Conservation (phyloP, 2,113 vertebrate species). For the Eulemur macaco region DNA sequence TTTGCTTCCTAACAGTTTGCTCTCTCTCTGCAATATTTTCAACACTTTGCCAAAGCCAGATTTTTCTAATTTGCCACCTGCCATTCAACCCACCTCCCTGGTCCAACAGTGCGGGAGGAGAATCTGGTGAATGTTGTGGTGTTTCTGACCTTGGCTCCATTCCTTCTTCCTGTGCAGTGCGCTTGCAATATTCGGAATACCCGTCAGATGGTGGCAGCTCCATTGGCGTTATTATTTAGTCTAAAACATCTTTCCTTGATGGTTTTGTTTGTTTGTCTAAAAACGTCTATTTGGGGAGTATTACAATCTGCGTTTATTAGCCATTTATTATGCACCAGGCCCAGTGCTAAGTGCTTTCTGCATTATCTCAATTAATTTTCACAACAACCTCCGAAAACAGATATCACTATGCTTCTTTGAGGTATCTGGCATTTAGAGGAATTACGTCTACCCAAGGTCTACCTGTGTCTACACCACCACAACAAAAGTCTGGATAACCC, state of each 20-base stretch:
- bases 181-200: accelerated
- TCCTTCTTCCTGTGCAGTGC: background rate
- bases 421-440: background rate
- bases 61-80: background rate
- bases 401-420: background rate
- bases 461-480: background rate
- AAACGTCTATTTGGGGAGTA: background rate
- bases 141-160: background rate
- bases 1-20: background rate
- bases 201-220: background rate
- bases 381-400: accelerated
- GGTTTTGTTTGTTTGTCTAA: background rate
- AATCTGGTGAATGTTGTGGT: background rate
- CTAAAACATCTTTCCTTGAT: background rate
- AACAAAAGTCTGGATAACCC: accelerated
- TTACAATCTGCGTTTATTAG: background rate
- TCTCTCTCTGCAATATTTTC: background rate
- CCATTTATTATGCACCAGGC: background rate
- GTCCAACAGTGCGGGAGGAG: background rate
- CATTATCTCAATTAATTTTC: background rate
- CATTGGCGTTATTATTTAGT: background rate
- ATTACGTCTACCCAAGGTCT: background rate
- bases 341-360: background rate
- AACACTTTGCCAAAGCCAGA: background rate
- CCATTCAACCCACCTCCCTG: background rate